These are phyloP conservation scores for Chelonus formosanus DNA, from an alignment of 2,888 invertebrate species.

Conservation along the genomic window DNA sequence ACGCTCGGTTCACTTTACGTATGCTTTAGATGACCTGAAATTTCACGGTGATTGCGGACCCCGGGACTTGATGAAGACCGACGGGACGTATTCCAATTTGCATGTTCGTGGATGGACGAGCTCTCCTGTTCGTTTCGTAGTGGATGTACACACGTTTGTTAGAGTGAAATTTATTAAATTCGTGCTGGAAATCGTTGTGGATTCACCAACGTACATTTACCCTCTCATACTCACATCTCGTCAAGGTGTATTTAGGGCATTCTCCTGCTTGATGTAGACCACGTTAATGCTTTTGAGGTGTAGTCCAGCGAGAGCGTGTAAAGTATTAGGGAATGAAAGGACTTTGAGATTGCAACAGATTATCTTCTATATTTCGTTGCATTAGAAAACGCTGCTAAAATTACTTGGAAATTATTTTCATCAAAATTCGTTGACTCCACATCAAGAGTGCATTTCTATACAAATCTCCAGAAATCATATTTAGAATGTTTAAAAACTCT, in stretches of 20 bases:
- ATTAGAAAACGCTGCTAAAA: too few relatives aligned
- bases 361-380: too few relatives aligned
- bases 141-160: conserved; percentile 13
- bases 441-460: too few relatives aligned
- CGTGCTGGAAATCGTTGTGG: conserved; percentile 16
- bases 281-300: too few relatives aligned
- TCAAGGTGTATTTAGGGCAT: not conserved
- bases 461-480: too few relatives aligned
- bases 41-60: conserved; percentile 44
- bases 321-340: too few relatives aligned
- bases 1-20: conserved; percentile 18
- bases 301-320: too few relatives aligned
- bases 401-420: too few relatives aligned
- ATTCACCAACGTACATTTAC: conserved; percentile 5
- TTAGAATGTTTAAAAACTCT: too few relatives aligned
- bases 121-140: conserved; percentile 20
- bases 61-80: conserved; percentile 47
- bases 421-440: too few relatives aligned
- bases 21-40: conserved; percentile 7
- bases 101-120: conserved; percentile 40
- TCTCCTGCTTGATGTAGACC: too few relatives aligned
- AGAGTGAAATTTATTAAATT: conserved; percentile 36
- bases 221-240: not conserved
- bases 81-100: conserved; percentile 46
- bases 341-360: too few relatives aligned